Conservation (phyloP, 2,113 vertebrate genomes). For the Sialia sialis region DNA sequence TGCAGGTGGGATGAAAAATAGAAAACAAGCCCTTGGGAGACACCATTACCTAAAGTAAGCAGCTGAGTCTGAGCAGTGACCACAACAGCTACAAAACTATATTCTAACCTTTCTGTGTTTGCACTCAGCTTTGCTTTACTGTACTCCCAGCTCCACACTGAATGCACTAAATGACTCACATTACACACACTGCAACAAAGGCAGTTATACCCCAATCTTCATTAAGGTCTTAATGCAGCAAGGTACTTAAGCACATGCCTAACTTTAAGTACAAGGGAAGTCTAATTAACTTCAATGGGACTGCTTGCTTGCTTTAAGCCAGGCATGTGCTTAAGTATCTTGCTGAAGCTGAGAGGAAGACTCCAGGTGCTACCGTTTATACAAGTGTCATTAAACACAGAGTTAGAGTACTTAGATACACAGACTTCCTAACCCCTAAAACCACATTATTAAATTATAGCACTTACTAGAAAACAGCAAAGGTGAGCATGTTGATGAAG, state of each 20-base stretch:
- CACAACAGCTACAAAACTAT: neutral
- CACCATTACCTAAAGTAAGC: neutral
- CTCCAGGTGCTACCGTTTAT: conserved; percentile 61
- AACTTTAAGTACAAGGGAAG: conserved; percentile 63
- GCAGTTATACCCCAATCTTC: conserved; percentile 62
- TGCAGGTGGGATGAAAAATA: neutral
- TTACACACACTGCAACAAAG: conserved; percentile 36
- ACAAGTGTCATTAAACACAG: conserved; percentile 60
- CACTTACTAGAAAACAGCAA: conserved; percentile 3
- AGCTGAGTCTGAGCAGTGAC: conserved; percentile 3
- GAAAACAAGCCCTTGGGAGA: neutral
- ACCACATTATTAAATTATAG: conserved; percentile 50
- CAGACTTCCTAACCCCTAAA: conserved; percentile 63
- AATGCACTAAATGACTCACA: conserved; percentile 29
- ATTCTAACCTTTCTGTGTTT: neutral
- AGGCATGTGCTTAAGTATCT: conserved; percentile 59
- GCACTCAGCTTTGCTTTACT: neutral
- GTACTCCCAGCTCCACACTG: neutral
- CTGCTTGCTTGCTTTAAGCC: conserved; percentile 46
- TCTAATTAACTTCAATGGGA: conserved; percentile 67
- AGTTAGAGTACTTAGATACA: conserved; percentile 48
- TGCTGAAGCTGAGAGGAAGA: conserved; percentile 44
- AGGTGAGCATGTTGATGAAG: conserved; percentile 31
- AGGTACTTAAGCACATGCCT: conserved; percentile 61
- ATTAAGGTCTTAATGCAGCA: conserved; percentile 61